These are phyloP conservation scores for Neolamprologus longior DNA, from an alignment of 2,113 vertebrate genomes.

Conservation along the genomic window DNA sequence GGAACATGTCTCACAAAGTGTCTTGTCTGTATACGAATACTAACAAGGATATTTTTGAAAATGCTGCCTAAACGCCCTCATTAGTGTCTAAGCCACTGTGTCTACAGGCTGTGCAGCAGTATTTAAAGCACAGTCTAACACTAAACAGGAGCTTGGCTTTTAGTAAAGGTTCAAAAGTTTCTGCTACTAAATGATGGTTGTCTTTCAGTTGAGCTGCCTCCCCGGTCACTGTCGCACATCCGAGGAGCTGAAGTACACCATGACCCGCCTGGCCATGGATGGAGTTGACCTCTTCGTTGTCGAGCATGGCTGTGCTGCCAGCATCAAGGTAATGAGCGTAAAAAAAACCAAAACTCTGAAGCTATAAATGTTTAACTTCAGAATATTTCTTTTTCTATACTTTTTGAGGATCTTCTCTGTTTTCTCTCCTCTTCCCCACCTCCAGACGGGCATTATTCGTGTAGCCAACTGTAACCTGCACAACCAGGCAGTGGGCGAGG, in stretches of 20 bases:
- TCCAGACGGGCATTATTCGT: conserved; percentile 82
- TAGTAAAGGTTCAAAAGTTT: neutral
- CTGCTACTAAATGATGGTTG: neutral
- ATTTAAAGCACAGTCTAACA: neutral
- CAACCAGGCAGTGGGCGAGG: conserved; percentile 93
- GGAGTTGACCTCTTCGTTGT: conserved; percentile 90
- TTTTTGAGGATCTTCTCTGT: neutral
- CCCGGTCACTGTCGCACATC: conserved; percentile 89
- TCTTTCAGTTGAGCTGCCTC: conserved; percentile 76
- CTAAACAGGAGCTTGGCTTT: neutral
- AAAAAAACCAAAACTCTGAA: neutral
- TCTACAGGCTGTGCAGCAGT: neutral
- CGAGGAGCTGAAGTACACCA: conserved; percentile 94
- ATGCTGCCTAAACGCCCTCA: neutral
- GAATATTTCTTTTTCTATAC: neutral
- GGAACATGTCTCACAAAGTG: neutral
- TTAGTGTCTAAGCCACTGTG: conserved; percentile 22
- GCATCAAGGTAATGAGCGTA: conserved; percentile 77
- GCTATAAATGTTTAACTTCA: neutral
- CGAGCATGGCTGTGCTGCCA: conserved; percentile 93
- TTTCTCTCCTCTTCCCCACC: neutral
- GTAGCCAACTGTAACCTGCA: conserved; percentile 96
- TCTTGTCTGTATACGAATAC: neutral
- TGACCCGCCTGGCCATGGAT: conserved; percentile 91
- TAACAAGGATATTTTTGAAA: conserved; percentile 36